phyloP scores from a whole-genome alignment of 1,140 invertebrate species.

The Leptinotarsa defecta region DNA sequence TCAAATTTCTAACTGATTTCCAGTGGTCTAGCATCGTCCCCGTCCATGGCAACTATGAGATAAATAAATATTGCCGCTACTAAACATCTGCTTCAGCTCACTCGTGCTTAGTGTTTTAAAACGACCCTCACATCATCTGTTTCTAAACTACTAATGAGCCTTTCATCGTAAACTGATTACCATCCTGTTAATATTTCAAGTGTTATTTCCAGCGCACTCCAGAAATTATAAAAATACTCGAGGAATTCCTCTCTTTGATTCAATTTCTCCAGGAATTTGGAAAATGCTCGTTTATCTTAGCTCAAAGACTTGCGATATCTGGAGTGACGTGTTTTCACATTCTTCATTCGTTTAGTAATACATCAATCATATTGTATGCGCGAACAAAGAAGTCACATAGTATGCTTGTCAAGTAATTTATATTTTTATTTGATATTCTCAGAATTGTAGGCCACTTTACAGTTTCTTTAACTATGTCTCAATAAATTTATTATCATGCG shows the following conservation, averaged over 20 bases:
- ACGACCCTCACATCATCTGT: neutral
- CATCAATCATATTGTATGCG: too few species aligned
- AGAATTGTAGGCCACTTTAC: too few species aligned
- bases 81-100: neutral
- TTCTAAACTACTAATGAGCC: slow-evolving; percentile 2
- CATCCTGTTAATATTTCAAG: slow-evolving; percentile 6
- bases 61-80: neutral
- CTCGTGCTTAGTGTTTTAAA: neutral
- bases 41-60: neutral
- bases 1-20: too few species aligned
- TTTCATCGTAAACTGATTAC: slow-evolving; percentile 8
- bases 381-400: too few species aligned
- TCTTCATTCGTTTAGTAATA: too few species aligned
- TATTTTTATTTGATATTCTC: too few species aligned
- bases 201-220: neutral
- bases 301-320: neutral
- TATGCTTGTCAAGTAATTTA: too few species aligned
- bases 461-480: too few species aligned
- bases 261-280: neutral
- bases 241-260: neutral
- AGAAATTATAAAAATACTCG: neutral
- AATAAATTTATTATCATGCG: too few species aligned
- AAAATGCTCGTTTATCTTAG: neutral
- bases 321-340: neutral
- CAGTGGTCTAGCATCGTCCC: neutral